Conservation (phyloP, 2,797 vertebrate genomes). For the Falco berigora region DNA sequence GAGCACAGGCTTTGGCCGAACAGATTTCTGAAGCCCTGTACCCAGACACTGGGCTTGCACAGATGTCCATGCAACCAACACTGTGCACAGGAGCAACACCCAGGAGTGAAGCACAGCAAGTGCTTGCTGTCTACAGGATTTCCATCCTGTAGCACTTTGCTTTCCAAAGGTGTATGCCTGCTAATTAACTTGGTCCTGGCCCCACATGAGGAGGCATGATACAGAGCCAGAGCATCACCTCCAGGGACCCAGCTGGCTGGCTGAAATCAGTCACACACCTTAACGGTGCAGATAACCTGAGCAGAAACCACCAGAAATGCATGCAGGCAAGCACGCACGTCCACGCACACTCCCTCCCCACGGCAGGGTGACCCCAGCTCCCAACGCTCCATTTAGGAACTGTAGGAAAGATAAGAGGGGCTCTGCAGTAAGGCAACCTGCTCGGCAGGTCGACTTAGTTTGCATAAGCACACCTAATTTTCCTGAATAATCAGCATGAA, state of each 20-base stretch:
- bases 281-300: accelerated
- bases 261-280: not conserved
- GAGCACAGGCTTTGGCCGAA: not conserved
- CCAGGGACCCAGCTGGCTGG: not conserved
- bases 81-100: accelerated
- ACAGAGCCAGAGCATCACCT: not conserved
- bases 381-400: accelerated
- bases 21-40: not conserved
- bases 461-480: not conserved
- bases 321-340: accelerated
- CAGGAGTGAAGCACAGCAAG: not conserved
- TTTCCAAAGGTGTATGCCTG: not conserved
- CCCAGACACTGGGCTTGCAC: not conserved
- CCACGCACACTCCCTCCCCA: not conserved
- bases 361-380: accelerated
- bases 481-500: not conserved
- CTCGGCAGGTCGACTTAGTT: not conserved
- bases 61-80: accelerated
- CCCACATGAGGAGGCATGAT: not conserved
- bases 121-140: not conserved
- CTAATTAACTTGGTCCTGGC: not conserved
- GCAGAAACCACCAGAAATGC: not conserved
- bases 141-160: not conserved
- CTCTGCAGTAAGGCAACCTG: not conserved
- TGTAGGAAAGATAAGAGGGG: accelerated